Evolutionary conservation across 2,113 vertebrate genomes (phyloP).

Genomic region (Bubalus kerabau): DNA sequence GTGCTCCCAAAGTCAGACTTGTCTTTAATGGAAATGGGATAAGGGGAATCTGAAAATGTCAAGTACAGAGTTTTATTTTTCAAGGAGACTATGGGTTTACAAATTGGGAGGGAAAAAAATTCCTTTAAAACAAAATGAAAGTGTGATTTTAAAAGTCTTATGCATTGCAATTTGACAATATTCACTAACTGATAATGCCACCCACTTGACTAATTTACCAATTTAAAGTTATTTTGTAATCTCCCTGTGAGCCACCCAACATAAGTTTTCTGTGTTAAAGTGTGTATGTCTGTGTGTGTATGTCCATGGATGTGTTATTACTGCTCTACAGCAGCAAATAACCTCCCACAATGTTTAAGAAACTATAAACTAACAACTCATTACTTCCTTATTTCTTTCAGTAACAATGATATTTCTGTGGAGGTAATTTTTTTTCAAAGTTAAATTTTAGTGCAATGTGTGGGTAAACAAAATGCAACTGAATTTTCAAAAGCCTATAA

Average conservation of each 20-base stretch:
- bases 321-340: background rate
- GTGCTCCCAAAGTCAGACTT: slow-evolving; percentile 56
- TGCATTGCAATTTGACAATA: slow-evolving; percentile 2
- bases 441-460: background rate
- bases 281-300: background rate
- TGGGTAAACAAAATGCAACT: background rate
- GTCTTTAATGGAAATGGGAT: slow-evolving; percentile 60
- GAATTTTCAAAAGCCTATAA: background rate
- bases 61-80: slow-evolving; percentile 61
- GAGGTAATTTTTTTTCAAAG: background rate
- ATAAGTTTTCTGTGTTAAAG: background rate
- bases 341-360: background rate
- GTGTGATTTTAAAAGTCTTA: slow-evolving; percentile 5
- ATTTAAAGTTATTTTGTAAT: slow-evolving; percentile 38
- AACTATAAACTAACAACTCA: background rate
- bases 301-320: background rate
- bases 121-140: slow-evolving; percentile 34
- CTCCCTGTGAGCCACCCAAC: background rate
- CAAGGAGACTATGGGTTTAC: slow-evolving; percentile 49
- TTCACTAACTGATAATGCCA: slow-evolving; percentile 22
- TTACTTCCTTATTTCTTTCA: background rate
- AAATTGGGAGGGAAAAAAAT: background rate
- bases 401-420: background rate
- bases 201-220: slow-evolving; percentile 41
- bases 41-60: slow-evolving; percentile 61